Conservation (phyloP, 2,113 vertebrate genomes). For the Ploceus nigricollis region DNA sequence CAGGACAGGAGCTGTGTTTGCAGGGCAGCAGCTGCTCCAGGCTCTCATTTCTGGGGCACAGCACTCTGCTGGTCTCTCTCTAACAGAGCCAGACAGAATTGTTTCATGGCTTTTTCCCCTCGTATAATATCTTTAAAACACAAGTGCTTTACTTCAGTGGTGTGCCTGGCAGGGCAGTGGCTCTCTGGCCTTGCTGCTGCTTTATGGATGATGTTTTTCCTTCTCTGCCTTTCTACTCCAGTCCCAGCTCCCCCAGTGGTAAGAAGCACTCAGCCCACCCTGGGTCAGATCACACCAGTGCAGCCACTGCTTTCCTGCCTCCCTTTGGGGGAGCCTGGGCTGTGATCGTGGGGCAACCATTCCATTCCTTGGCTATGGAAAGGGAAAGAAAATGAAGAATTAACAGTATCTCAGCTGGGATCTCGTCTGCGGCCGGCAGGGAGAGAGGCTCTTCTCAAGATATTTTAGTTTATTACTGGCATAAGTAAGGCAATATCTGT, state of each 20-base stretch:
- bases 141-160: neutral
- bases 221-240: neutral
- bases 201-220: neutral
- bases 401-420: neutral
- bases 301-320: neutral
- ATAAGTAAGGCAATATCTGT: neutral
- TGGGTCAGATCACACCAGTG: neutral
- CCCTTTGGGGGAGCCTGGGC: neutral
- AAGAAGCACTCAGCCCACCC: neutral
- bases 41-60: neutral
- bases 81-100: neutral
- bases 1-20: neutral
- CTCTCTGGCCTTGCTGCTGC: neutral
- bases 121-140: neutral
- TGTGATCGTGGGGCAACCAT: neutral
- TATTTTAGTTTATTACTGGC: neutral
- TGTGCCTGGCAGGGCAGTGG: neutral
- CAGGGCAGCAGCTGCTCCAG: neutral
- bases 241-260: neutral
- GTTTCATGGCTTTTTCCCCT: rapidly evolving
- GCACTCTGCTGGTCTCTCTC: neutral
- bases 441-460: neutral
- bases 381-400: neutral
- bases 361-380: neutral
- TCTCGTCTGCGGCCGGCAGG: neutral